Evolutionary conservation across 2,113 vertebrate species (phyloP).

Genomic region (Grammomys dolichurus): DNA sequence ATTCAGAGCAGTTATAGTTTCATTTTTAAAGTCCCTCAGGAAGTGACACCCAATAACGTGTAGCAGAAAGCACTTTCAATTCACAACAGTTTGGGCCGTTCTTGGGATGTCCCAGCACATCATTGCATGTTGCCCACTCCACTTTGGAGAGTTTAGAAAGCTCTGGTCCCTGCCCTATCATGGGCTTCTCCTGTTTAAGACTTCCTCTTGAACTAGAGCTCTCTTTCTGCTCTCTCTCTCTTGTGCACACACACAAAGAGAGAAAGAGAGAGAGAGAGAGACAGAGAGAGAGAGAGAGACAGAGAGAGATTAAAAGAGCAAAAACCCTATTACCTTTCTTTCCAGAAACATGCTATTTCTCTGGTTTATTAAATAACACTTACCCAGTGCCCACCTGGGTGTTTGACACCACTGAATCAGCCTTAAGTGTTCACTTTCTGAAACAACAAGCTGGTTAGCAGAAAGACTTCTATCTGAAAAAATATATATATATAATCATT

Average conservation of each 20-base stretch:
- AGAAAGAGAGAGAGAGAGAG: too few relatives aligned
- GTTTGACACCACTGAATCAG: background rate
- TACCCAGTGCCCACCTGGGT: background rate
- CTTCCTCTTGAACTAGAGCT: constrained; percentile 74
- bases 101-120: background rate
- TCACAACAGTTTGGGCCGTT: background rate
- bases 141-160: constrained; percentile 64
- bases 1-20: background rate
- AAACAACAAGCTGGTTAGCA: background rate
- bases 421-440: background rate
- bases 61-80: background rate
- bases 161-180: constrained; percentile 43
- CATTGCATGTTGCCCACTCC: accelerated
- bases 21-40: background rate
- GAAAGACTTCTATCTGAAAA: background rate
- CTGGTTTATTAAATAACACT: constrained; percentile 2
- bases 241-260: too few relatives aligned
- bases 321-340: constrained; percentile 5
- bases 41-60: background rate
- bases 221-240: background rate
- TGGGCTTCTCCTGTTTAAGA: constrained; percentile 69
- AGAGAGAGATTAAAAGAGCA: background rate
- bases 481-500: background rate
- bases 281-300: too few relatives aligned
- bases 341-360: background rate